phyloP scores from a whole-genome alignment of 2,888 invertebrate genomes.

The Cerastis leucographa region DNA sequence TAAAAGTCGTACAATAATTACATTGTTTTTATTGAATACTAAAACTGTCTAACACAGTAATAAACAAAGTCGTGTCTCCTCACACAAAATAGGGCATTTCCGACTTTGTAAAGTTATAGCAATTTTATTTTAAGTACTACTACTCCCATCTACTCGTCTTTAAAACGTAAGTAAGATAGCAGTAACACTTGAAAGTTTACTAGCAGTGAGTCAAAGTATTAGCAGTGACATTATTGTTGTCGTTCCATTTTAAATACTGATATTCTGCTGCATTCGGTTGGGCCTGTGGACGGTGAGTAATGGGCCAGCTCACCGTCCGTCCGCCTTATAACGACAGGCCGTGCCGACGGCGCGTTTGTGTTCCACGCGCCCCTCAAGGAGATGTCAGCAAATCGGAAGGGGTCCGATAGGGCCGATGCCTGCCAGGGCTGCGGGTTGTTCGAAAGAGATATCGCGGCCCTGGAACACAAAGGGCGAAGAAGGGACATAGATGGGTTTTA shows the following conservation, averaged over 20 bases:
- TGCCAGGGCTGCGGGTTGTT: no score
- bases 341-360: no score
- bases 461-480: no score
- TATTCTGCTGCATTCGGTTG: background rate
- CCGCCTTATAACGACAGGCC: no score
- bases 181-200: conserved; percentile 45
- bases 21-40: conserved; percentile 52
- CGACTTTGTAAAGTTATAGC: conserved; percentile 58
- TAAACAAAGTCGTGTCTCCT: conserved; percentile 56
- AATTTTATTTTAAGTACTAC: conserved; percentile 55
- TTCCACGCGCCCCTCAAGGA: no score
- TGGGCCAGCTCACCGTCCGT: no score
- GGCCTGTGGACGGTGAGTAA: no score
- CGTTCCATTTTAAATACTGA: background rate
- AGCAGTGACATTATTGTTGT: conserved; percentile 17
- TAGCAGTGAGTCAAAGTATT: conserved; percentile 17
- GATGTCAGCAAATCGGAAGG: no score
- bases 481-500: no score
- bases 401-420: no score
- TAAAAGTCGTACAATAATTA: conserved; percentile 1
- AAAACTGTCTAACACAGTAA: conserved; percentile 48
- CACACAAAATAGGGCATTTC: conserved; percentile 46
- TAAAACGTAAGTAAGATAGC: conserved; percentile 30
- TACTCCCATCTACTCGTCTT: conserved; percentile 40
- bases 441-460: no score